Evolutionary conservation across 2,888 invertebrate genomes (phyloP).

Genomic region (Hofmannophila pseudospretella): DNA sequence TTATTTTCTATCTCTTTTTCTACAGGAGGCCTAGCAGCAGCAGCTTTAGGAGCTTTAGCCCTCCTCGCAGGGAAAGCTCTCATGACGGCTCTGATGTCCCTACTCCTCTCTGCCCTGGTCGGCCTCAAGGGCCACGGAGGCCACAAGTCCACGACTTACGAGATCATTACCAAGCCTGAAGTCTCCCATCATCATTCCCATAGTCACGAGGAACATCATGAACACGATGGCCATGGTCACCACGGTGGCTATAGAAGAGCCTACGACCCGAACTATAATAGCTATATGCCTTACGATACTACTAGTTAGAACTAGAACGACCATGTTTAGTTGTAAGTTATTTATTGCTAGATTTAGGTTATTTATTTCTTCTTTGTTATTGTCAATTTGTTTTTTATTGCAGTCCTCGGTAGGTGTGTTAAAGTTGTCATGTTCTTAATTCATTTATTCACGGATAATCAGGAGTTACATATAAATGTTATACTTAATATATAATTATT

Average conservation of each 20-base stretch:
- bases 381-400: constrained; percentile 34
- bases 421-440: constrained; percentile 22
- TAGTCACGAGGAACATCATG: constrained; percentile 82
- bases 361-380: constrained; percentile 36
- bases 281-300: constrained; percentile 63
- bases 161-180: constrained; percentile 89
- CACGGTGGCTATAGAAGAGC: constrained; percentile 77
- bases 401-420: constrained; percentile 37
- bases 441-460: no score
- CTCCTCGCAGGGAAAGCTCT: constrained; percentile 90
- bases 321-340: constrained; percentile 1
- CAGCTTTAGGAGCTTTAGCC: constrained; percentile 85
- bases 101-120: constrained; percentile 85
- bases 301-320: constrained; percentile 7
- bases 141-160: constrained; percentile 86
- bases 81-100: constrained; percentile 88
- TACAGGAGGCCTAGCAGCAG: constrained; percentile 82
- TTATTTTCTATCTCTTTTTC: no score
- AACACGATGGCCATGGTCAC: constrained; percentile 72
- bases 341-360: constrained; percentile 23
- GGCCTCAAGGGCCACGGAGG: constrained; percentile 86
- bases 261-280: constrained; percentile 62
- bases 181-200: constrained; percentile 84
- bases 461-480: no score
- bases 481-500: no score